Percentiles rank a stretch among this genome's conserved stretches.
phyloP scores from a whole-genome alignment of 2,888 invertebrate genomes.

The Neocrepidodera transversa region DNA sequence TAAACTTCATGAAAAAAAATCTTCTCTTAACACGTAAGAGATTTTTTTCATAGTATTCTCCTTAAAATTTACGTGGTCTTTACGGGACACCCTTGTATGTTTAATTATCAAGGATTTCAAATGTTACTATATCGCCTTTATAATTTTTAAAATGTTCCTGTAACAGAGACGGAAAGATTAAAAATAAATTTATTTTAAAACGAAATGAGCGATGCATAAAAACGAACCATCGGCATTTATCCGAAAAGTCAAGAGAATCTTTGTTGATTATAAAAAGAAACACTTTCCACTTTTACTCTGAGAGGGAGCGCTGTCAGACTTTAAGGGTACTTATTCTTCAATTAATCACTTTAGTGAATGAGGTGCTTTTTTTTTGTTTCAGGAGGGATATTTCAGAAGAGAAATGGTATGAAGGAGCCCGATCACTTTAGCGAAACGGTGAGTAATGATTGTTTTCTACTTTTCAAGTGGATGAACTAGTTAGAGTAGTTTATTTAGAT shows the following conservation, averaged over 20 bases:
- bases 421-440: constrained; percentile 84
- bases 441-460: constrained; percentile 56
- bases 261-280: constrained; percentile 2
- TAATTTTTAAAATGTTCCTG: too few species aligned
- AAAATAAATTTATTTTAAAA: too few species aligned
- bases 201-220: too few species aligned
- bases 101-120: too few species aligned
- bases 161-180: too few species aligned
- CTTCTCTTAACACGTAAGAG: too few species aligned
- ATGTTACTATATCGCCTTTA: too few species aligned
- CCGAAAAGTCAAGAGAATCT: background rate
- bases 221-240: too few species aligned
- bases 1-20: too few species aligned
- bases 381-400: constrained; percentile 75
- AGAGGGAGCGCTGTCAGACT: background rate
- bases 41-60: too few species aligned
- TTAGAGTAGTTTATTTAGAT: background rate
- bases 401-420: constrained; percentile 89
- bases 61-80: too few species aligned
- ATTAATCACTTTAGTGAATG: constrained; percentile 23
- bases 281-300: background rate
- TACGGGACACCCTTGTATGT: too few species aligned
- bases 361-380: constrained; percentile 60
- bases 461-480: constrained; percentile 11
- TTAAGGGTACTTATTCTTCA: constrained; percentile 16